Evolutionary conservation across 2,888 invertebrate genomes (phyloP), one percentile per base, ranked within the genome.

Genomic region (Siphonodentalium dalli): DNA sequence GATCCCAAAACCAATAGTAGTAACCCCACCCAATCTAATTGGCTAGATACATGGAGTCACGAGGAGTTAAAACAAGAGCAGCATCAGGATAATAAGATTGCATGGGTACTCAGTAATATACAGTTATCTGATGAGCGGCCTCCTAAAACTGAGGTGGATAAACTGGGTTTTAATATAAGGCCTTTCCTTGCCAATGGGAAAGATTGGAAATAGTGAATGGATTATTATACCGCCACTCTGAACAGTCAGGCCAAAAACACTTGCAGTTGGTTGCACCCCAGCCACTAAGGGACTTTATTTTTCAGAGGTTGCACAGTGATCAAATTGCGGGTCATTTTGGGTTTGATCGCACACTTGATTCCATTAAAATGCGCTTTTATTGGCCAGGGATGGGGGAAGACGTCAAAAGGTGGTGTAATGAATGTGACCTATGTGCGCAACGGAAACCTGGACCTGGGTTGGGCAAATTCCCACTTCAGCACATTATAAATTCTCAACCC

Each of bases 391-490:
- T 58, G 21, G 31, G 49, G 8, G 42, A 41, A 11, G 24, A 31
- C 23, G 24, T 61, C 4, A 53, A 47, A 44, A 29, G 31, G 23
- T 61, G 57, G 61, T 57, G 54, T 35, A 29, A 39, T 28, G 20
- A 39, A 15, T 64, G 61, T 51, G 54, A 57, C 26, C 13, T 50
- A 4, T 64, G 64, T 47, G 54, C 58, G 24, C 31, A 46, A 11
- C 23, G 58, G 20, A 64, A 64, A 51, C 51, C 57, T n/a, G 60
- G 59, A 24, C 57, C 62, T 20, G 63, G 60, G 11, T 3, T 42
- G 13, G 55, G 55, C 1, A 63, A 51, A 34, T 58, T 53, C 9
- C 54, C 53, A 6, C 42, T 63, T 18, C 18, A 49, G 44, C 58
- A 56, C n/a, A 29, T 40, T 33, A 21, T 29, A 11, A 42, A 46